Evolutionary conservation across 1,140 invertebrate genomes (phyloP).

Genomic region (Stegodyphus mimosarum): DNA sequence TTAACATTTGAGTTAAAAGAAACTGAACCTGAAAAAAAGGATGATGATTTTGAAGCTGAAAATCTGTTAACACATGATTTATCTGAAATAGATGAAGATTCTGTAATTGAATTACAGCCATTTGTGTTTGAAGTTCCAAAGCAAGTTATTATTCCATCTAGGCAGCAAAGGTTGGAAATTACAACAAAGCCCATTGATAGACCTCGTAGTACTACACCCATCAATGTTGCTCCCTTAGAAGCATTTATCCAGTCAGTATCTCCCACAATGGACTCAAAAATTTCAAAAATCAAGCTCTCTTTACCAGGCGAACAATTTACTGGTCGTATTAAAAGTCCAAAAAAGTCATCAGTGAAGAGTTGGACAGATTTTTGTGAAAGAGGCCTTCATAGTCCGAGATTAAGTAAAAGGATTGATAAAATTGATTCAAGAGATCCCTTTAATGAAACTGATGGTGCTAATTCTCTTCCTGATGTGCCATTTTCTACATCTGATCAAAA

Average conservation of each 20-base stretch:
- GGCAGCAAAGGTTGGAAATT: constrained; percentile 79
- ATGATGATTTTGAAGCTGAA: constrained; percentile 63
- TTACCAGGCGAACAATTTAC: constrained; percentile 63
- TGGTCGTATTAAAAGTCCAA: constrained; percentile 65
- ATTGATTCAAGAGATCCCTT: constrained; percentile 12
- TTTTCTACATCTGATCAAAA: constrained; percentile 35
- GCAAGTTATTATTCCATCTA: constrained; percentile 74
- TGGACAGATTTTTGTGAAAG: constrained; percentile 77
- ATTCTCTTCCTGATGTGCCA: constrained; percentile 30
- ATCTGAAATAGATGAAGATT: constrained; percentile 62
- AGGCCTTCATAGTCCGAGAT: constrained; percentile 70
- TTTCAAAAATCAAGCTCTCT: constrained; percentile 64
- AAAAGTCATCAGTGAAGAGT: constrained; percentile 69
- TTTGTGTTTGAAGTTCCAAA: constrained; percentile 11
- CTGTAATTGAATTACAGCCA: constrained; percentile 49
- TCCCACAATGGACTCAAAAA: constrained; percentile 62
- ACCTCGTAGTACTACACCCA: constrained; percentile 85
- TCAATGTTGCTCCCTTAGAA: constrained; percentile 81
- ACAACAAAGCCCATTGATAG: constrained; percentile 87
- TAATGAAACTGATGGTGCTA: constrained; percentile 19
- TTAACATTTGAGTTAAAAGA: constrained; percentile 34
- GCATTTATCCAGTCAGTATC: constrained; percentile 73
- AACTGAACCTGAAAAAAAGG: constrained; percentile 24
- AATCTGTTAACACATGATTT: constrained; percentile 62
- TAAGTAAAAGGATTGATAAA: constrained; percentile 62